A percentile compares a stretch with the other conserved stretches of the same genome.
These are phyloP conservation scores for Naso thynnoides DNA, from an alignment of 2,797 vertebrate species.

Conservation along the genomic window DNA sequence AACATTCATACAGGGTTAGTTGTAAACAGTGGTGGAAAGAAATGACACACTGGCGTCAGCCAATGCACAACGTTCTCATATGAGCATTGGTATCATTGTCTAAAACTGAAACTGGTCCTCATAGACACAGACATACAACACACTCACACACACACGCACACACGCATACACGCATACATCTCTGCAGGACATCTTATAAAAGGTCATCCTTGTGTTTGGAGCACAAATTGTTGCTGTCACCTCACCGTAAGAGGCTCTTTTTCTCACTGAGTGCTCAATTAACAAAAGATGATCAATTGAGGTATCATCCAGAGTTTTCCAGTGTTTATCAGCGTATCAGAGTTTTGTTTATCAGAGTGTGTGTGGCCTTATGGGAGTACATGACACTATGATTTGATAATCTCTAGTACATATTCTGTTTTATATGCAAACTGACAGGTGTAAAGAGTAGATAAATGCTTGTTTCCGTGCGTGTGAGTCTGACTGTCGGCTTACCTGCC, in stretches of 20 bases:
- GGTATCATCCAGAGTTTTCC: slow-evolving; percentile 42
- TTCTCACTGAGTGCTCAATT: slow-evolving; percentile 59
- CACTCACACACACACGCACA: neutral
- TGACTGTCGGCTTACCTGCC: slow-evolving; percentile 22
- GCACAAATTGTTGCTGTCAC: slow-evolving; percentile 53
- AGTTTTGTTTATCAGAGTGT: slow-evolving; percentile 4
- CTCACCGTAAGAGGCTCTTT: slow-evolving; percentile 43
- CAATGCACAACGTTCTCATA: too few species aligned
- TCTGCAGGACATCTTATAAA: slow-evolving; percentile 64
- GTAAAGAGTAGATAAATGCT: slow-evolving; percentile 5
- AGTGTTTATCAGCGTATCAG: neutral
- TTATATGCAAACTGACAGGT: neutral
- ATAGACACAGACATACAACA: slow-evolving; percentile 15
- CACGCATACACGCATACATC: slow-evolving; percentile 19
- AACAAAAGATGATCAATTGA: slow-evolving; percentile 53
- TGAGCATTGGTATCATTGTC: neutral
- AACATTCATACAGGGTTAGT: too few species aligned
- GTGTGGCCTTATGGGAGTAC: neutral
- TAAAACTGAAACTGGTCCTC: neutral
- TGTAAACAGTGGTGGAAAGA: too few species aligned
- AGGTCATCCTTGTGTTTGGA: slow-evolving; percentile 69
- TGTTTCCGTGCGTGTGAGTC: neutral
- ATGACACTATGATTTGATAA: slow-evolving; percentile 6
- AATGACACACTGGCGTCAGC: too few species aligned
- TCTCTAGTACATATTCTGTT: neutral